A percentile compares a stretch with the other conserved stretches of the same genome.
Conservation (phyloP, 2,797 vertebrate species). For the Moxostoma hubbsi region DNA sequence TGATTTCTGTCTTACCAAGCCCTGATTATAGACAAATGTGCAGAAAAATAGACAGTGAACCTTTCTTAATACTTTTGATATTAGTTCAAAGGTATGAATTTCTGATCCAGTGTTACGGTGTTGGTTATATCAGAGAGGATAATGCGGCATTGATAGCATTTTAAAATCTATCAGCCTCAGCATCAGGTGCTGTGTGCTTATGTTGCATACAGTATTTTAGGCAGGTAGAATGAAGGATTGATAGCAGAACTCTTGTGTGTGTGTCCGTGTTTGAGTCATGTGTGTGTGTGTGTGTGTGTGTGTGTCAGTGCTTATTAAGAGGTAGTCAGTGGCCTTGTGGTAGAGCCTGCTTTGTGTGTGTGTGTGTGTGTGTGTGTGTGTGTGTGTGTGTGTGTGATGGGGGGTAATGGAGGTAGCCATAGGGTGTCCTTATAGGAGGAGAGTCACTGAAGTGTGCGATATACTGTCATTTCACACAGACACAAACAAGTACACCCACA, state of each 20-base stretch:
- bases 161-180: slow-evolving; percentile 86
- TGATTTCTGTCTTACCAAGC: not conserved
- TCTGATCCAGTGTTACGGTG: slow-evolving; percentile 87
- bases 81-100: slow-evolving; percentile 92
- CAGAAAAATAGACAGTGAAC: slow-evolving; percentile 69
- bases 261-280: too few species aligned
- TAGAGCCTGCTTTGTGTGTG: not conserved
- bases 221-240: slow-evolving; percentile 80
- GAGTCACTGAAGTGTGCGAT: slow-evolving; percentile 37
- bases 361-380: not conserved
- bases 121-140: slow-evolving; percentile 89
- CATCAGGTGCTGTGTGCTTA: slow-evolving; percentile 77
- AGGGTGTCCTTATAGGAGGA: slow-evolving; percentile 23
- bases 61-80: slow-evolving; percentile 83
- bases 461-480: slow-evolving; percentile 9
- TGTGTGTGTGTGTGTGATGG: slow-evolving; percentile 60
- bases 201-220: slow-evolving; percentile 76
- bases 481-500: not conserved
- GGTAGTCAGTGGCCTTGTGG: too few species aligned
- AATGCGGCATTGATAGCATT: slow-evolving; percentile 98
- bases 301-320: not conserved
- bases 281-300: slow-evolving; percentile 33
- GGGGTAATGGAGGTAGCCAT: slow-evolving; percentile 50
- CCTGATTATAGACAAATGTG: slow-evolving; percentile 49
- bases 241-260: slow-evolving; percentile 78